Base-by-base conservation (phyloP, 2,113 vertebrate species). In the Forbesichthys papilliferus region DNA sequence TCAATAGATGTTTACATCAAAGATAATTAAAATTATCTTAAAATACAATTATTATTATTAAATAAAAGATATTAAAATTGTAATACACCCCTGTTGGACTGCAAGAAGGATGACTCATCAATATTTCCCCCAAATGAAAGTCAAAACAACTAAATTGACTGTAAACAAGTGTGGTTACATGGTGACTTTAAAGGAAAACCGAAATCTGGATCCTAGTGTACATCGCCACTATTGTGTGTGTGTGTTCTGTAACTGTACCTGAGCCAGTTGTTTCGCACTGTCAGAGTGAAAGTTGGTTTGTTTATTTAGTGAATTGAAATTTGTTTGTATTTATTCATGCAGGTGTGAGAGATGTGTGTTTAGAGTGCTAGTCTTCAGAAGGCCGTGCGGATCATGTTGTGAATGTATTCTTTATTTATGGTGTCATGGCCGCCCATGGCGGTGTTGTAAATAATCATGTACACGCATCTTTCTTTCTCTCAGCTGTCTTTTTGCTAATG, bases 241-340 rank as follows among this genome's bases (percentile, higher is more conserved):
- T 59, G 66, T 48, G 61, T 78, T 59, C 68, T 48, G 61, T 78
- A 69, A 55, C 77, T 82, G 66, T 81, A 78, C 63, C 83, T 85
- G 84, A 87, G 75, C 81, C 78, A 82, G 77, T 73, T 65, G 10
- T 58, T 8, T 42, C 5, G 36, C 36, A 8, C 36, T 1, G 36
- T 42, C 36, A 42, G 36, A 42, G 36, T 42, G 7, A 42, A 42
- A 47, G 59, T 58, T 66, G 54, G 46, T 63, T 5, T 81, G 53
- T 75, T 68, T 85, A 85, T 88, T 88, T 82, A 85, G 85, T 81
- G 66, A 60, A 74, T 59, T 5, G 55, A 16, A 82, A 48, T 18
- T 59, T 74, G 34, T 13, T 42, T 46, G 14, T 61, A 46, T 46
- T 42, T n/a, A 42, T 42, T 42, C 36, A 42, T 42, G 36, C 5